Percentiles rank a stretch among this genome's conserved stretches.
Conservation (phyloP, 2,113 vertebrate genomes). For the Neotoma lepida region DNA sequence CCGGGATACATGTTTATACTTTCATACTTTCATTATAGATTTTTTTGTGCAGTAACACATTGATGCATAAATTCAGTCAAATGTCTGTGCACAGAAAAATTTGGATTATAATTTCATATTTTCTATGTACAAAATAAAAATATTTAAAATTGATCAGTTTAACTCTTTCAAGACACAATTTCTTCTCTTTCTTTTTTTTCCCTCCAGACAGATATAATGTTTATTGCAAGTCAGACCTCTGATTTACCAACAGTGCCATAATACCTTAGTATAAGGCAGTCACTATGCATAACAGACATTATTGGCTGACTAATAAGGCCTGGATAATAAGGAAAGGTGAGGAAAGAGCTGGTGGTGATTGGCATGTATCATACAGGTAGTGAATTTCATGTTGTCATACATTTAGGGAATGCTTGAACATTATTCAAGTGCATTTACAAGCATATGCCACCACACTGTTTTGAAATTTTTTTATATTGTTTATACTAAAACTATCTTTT, state of each 20-base stretch:
- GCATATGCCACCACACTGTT: no score
- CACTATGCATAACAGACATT: background rate
- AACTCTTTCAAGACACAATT: background rate
- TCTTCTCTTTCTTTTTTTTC: no score
- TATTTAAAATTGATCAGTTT: background rate
- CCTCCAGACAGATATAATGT: background rate
- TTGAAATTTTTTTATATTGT: no score
- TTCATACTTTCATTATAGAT: background rate
- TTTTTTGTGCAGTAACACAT: background rate
- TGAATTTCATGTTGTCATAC: background rate
- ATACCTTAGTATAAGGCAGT: background rate
- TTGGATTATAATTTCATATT: background rate
- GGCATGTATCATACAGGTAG: background rate
- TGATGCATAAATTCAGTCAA: background rate
- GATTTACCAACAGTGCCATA: background rate
- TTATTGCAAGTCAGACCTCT: background rate
- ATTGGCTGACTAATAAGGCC: background rate
- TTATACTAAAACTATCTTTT: no score
- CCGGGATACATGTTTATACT: background rate
- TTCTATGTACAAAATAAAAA: background rate
- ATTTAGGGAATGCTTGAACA: background rate
- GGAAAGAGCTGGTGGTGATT: background rate
- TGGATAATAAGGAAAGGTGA: background rate
- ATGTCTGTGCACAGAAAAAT: background rate
- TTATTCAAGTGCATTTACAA: no score